Conservation (phyloP, 92 coral and sea anemone genomes). For the Meandrina meandrites region DNA sequence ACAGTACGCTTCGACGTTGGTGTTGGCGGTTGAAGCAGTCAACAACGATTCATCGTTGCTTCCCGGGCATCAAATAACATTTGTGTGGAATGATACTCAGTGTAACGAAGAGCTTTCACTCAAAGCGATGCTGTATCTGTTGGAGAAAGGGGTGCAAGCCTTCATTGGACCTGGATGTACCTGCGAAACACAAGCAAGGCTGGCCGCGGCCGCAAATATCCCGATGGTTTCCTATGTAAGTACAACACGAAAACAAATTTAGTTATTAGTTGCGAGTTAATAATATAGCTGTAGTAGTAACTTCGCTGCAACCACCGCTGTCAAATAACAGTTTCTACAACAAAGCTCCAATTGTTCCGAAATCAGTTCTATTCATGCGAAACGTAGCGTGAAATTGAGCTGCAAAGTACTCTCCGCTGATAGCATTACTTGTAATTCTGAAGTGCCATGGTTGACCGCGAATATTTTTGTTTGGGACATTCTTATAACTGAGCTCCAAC, state of each 20-base stretch:
- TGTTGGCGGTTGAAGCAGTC: conserved; percentile 61
- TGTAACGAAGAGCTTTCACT: conserved; percentile 54
- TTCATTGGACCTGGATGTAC: conserved; percentile 89
- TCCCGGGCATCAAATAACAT: conserved; percentile 50
- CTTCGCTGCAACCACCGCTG: neutral
- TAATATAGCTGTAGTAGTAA: neutral
- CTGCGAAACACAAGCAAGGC: conserved; percentile 74
- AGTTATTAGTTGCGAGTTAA: neutral
- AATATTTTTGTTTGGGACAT: conserved; percentile 1
- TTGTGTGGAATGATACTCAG: conserved; percentile 57
- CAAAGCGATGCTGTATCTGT: conserved; percentile 42
- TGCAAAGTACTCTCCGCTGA: neutral
- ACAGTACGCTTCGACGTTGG: conserved; percentile 62
- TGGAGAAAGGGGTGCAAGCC: conserved; percentile 57
- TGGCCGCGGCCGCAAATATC: conserved; percentile 74
- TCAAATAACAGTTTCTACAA: neutral
- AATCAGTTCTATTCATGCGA: neutral
- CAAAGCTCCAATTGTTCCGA: neutral
- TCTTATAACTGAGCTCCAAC: neutral
- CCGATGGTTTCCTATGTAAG: conserved; percentile 97
- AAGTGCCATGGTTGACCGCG: neutral
- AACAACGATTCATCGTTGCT: conserved; percentile 45
- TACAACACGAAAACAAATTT: conserved; percentile 30
- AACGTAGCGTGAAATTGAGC: neutral
- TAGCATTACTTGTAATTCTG: neutral